Percentiles rank a stretch among this genome's conserved stretches.
Conservation (phyloP, 1,140 invertebrate species). For the Pogonomyrmex californicus region DNA sequence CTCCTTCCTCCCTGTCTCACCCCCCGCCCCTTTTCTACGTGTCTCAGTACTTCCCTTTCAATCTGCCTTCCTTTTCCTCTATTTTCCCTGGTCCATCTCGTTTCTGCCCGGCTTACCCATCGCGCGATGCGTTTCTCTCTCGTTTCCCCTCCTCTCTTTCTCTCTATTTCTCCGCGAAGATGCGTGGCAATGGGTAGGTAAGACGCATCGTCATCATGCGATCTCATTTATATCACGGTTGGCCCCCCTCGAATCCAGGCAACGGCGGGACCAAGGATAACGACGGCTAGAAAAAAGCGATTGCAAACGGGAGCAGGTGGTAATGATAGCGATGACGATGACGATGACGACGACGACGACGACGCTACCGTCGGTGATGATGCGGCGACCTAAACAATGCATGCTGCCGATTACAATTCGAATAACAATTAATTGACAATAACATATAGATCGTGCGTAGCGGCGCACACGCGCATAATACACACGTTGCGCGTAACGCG, state of each 20-base stretch:
- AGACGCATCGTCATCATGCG: constrained; percentile 73
- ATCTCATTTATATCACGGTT: constrained; percentile 74
- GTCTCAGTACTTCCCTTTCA: constrained; percentile 64
- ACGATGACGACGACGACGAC: constrained; percentile 1
- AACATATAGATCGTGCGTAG: constrained; percentile 33
- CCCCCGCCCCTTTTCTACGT: constrained; percentile 4
- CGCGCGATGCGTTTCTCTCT: constrained; percentile 52
- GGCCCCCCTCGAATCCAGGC: constrained; percentile 40
- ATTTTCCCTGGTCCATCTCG: constrained; percentile 68
- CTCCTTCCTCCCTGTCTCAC: constrained; percentile 11
- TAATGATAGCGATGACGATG: constrained; percentile 35
- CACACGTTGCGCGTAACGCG: constrained; percentile 14
- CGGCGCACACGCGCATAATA: neutral
- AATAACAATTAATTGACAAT: constrained; percentile 74
- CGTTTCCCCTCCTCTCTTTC: constrained; percentile 46
- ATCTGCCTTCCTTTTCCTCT: constrained; percentile 71
- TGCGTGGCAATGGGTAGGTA: constrained; percentile 24
- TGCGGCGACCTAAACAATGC: neutral
- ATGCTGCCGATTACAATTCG: constrained; percentile 9
- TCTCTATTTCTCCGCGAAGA: neutral
- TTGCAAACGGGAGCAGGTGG: constrained; percentile 52
- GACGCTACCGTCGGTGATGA: neutral
- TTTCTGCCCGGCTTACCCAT: constrained; percentile 48
- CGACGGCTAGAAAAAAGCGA: constrained; percentile 41
- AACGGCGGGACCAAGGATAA: neutral